Base-by-base conservation (phyloP, 2,888 invertebrate genomes). In the Drosophila peninsularis region DNA sequence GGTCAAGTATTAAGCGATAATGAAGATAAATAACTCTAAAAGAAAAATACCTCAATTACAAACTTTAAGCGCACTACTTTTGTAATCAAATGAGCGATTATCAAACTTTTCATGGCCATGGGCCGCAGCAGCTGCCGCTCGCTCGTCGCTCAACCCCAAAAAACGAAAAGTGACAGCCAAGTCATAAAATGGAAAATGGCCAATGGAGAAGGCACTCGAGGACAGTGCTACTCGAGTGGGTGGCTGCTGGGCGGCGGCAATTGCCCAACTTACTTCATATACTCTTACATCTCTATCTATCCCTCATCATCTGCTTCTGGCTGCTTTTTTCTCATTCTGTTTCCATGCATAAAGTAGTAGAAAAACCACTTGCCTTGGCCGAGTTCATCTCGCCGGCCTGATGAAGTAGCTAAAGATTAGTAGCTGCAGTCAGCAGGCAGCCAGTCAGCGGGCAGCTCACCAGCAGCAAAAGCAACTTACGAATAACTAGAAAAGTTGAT, bases 21-120 rank as follows among this genome's bases (percentile, higher is more conserved):
- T 88, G 83, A 84, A 78, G 83, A 84, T 84, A 86, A 84, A 84
- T 84, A 84, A 86, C 88, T 80, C 56, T 36, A 58, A 60, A 75
- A 64, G 80, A 67, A 82, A 88, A 78, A 86, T 82, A 82, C 77
- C 88, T 88, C 82, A 88, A 83, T 83, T 83, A 83, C 77, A 75
- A 83, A 83, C 77, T 83, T 83, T 52, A 65, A 65, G 80, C 77
- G 78, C 77, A 79, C 86, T 85, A 79, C 75, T 88, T 85, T 60
- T 56, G 75, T 83, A 83, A 83, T 83, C 88, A 88, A 83, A 88
- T 83, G 88, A 83, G 82, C 88, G 88, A 83, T 83, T 88, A 85
- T 71, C 86, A 69, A 83, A 83, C 62, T 84, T 86, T 76, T 17
- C 64, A 57, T 44, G 54, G 57, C 50, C 37, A 42, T 65, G 62